These are phyloP conservation scores for Ophioninae sp. DNA, from an alignment of 2,888 invertebrate species.

Conservation along the genomic window DNA sequence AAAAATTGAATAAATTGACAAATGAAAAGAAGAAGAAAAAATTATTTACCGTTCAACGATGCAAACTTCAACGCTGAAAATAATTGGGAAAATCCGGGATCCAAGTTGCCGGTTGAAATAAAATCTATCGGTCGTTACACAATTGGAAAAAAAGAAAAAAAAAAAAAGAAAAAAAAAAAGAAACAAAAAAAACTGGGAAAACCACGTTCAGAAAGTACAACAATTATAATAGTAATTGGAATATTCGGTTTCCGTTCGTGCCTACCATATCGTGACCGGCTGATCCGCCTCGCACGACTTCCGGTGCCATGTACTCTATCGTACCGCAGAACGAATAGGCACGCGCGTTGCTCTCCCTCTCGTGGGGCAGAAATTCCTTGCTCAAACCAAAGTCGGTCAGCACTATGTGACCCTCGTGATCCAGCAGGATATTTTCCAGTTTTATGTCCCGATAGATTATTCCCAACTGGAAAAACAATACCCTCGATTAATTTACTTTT, in stretches of 20 bases:
- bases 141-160: not conserved
- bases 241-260: not conserved
- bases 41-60: too few species aligned
- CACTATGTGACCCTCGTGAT: slow-evolving; percentile 96
- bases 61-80: too few species aligned
- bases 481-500: too few species aligned
- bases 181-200: not conserved
- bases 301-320: slow-evolving; percentile 99
- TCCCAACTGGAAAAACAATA: slow-evolving; percentile 88
- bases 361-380: slow-evolving; percentile 92
- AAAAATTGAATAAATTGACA: too few species aligned
- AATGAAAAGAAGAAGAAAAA: too few species aligned
- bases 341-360: slow-evolving; percentile 87
- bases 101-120: not conserved
- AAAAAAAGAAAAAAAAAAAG: not conserved
- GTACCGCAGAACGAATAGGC: slow-evolving; percentile 99
- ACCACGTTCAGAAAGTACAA: not conserved
- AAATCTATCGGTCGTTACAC: not conserved
- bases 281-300: slow-evolving; percentile 89
- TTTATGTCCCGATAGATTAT: slow-evolving; percentile 99
- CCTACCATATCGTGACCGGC: slow-evolving; percentile 97
- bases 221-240: not conserved
- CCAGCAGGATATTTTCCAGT: slow-evolving; percentile 97
- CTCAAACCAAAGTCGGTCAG: slow-evolving; percentile 98
- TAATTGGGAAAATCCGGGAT: not conserved